Evolutionary conservation across 2,888 invertebrate genomes (phyloP), one percentile per base, ranked within the genome.

Genomic region (Mayetiola destructor): DNA sequence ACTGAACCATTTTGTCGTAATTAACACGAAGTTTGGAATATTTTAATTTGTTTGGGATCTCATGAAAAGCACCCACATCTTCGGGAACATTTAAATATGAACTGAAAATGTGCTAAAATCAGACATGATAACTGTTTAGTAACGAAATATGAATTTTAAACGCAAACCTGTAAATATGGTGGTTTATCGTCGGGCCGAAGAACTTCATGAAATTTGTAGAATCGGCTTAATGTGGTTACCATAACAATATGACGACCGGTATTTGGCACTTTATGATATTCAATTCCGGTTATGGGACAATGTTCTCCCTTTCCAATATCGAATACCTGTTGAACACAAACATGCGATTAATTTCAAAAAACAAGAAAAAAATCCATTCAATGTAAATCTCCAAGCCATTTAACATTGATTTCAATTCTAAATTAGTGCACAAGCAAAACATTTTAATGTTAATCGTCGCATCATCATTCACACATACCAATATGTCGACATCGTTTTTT

Each of bases 171-270:
- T n/a, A 71, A 59, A 36, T 40, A 54, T 0, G 88, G 77, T 0
- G 88, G 86, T 60, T 87, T 85, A 57, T 91, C 91, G 14, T 90
- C 86, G 0, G 77, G 71, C 59, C 80, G 80, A 0, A 83, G 77
- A 56, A 82, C 78, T 2, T 92, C 93, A 60, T 86, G 80, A 67
- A 93, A 95, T 70, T 90, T 89, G 72, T 93, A 94, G 52, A 96
- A 73, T 57, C 88, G 79, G 54, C 82, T 84, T 1, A 86, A 80
- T 4, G 94, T 91, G 1, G 91, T 85, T 3, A 85, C 87, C 61
- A 94, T 80, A 36, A 95, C 81, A 57, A 87, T 81, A 69, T 86
- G 92, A 65, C 81, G 84, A 60, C 81, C 83, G 0, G 81, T 77
- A 55, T 77, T 78, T 12, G 82, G 80, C 59, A 88, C 76, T 66